These are phyloP conservation scores for Camponotus pennsylvanicus DNA, from an alignment of 1,140 invertebrate genomes.

Conservation along the genomic window DNA sequence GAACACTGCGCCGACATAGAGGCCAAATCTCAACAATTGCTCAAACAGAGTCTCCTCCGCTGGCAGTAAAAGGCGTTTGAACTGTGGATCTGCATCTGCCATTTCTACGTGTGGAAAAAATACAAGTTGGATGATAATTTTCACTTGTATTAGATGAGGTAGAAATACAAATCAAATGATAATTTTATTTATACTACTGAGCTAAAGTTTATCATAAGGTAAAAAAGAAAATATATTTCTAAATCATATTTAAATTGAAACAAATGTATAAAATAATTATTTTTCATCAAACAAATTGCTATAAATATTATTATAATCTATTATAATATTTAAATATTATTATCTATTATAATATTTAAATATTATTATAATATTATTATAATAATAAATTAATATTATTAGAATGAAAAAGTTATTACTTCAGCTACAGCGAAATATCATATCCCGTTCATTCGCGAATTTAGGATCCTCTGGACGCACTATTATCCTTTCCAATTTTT, in stretches of 20 bases:
- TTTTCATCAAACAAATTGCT: neutral
- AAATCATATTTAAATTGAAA: too few relatives aligned
- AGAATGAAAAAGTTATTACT: neutral
- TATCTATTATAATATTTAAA: too few relatives aligned
- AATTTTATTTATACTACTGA: too few relatives aligned
- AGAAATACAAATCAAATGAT: neutral
- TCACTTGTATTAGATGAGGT: neutral
- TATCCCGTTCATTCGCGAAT: slow-evolving; percentile 8
- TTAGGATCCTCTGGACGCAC: neutral
- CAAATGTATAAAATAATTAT: neutral
- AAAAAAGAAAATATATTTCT: neutral
- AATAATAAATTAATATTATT: too few relatives aligned
- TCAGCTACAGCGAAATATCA: neutral
- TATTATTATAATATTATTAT: too few relatives aligned
- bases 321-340: neutral
- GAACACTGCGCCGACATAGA: slow-evolving; percentile 84
- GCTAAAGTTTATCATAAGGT: neutral
- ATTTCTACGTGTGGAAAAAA: slow-evolving; percentile 70
- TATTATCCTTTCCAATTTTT: neutral
- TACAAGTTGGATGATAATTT: neutral
- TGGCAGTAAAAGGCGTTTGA: slow-evolving; percentile 83
- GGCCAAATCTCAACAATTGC: slow-evolving; percentile 83
- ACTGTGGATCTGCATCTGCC: slow-evolving; percentile 82
- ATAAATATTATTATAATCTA: neutral
- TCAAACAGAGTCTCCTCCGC: slow-evolving; percentile 84